Conservation (phyloP, 2,797 vertebrate genomes). For the Rhodeus uyekii region DNA sequence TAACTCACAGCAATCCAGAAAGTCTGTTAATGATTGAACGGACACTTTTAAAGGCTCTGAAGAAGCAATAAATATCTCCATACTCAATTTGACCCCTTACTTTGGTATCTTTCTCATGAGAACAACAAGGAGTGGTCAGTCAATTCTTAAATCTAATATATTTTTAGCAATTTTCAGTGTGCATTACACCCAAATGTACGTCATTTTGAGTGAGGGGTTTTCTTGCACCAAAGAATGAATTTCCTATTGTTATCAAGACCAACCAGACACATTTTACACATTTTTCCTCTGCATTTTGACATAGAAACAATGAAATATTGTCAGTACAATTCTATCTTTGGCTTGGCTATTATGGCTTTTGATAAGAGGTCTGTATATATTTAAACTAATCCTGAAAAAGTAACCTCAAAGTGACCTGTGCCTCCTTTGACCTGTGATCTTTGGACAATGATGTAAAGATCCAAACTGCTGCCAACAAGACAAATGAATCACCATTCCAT, state of each 20-base stretch:
- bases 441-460: conserved; percentile 15
- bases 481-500: conserved; percentile 21
- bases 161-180: background rate
- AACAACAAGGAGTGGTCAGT: background rate
- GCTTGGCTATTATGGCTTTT: background rate
- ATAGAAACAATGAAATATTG: conserved; percentile 14
- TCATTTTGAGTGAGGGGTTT: background rate
- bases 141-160: background rate
- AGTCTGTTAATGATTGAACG: conserved; percentile 12
- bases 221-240: background rate
- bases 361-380: conserved; percentile 2
- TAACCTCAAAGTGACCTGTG: conserved; percentile 31
- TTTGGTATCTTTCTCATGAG: background rate
- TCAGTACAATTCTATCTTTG: conserved; percentile 16
- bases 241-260: conserved; percentile 30
- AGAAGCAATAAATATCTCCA: conserved; percentile 4
- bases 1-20: background rate
- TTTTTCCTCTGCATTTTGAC: background rate
- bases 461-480: conserved; percentile 21
- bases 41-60: background rate
- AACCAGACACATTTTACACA: background rate
- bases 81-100: background rate
- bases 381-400: background rate
- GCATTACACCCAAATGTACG: background rate
- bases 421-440: conserved; percentile 23